Percentiles rank a stretch among this genome's conserved stretches.
Conservation (phyloP, 2,797 vertebrate genomes). For the Cossypha caffra region DNA sequence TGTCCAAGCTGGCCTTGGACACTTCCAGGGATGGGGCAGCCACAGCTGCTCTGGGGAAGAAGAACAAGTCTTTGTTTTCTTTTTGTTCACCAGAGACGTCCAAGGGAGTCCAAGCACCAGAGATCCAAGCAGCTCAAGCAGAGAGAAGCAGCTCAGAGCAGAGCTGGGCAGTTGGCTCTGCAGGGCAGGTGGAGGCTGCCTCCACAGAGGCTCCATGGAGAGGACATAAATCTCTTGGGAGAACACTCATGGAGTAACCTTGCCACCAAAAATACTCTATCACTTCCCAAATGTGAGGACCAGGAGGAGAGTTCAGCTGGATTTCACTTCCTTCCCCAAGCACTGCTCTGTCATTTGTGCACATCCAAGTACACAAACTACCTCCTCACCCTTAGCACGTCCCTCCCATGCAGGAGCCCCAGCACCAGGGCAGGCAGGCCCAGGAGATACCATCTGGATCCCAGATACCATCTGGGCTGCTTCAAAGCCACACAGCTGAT, state of each 20-base stretch:
- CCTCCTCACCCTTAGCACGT: neutral
- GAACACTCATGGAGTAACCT: neutral
- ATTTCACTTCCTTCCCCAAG: neutral
- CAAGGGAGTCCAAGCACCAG: neutral
- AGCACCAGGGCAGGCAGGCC: neutral
- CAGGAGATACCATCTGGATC: constrained; percentile 23
- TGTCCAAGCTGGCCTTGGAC: accelerated
- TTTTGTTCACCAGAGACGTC: neutral
- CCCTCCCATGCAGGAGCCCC: neutral
- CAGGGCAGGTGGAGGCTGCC: neutral
- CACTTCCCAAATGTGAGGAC: neutral
- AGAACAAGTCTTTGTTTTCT: neutral
- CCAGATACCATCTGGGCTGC: constrained; percentile 31
- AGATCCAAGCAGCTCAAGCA: neutral
- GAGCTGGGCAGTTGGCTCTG: accelerated
- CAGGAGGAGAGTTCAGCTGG: neutral
- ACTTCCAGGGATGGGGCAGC: neutral
- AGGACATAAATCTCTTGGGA: neutral
- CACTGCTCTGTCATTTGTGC: neutral
- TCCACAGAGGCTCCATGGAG: neutral
- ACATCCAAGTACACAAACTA: neutral
- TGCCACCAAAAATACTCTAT: neutral
- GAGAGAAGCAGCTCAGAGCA: neutral
- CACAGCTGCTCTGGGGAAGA: neutral
- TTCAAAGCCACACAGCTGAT: constrained; percentile 1